Evolutionary conservation across 2,113 vertebrate species (phyloP).

Genomic region (Scytalopus superciliaris): DNA sequence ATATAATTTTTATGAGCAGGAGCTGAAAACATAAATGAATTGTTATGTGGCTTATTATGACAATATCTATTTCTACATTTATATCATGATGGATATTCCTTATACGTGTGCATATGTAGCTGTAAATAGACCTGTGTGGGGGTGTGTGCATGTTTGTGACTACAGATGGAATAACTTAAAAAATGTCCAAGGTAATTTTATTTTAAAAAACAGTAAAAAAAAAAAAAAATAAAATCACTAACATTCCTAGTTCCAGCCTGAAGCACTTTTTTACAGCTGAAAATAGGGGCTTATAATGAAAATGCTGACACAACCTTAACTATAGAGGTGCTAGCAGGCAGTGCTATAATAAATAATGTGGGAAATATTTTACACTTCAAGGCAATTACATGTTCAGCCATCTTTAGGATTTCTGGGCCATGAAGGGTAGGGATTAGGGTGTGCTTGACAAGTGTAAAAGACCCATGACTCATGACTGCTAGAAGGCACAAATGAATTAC

Average conservation of each 20-base stretch:
- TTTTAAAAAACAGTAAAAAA: constrained; percentile 36
- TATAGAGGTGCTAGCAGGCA: constrained; percentile 71
- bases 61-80: background rate
- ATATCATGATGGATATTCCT: background rate
- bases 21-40: background rate
- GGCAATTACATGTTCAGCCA: constrained; percentile 81
- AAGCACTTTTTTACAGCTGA: constrained; percentile 72
- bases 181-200: constrained; percentile 48
- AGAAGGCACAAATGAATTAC: constrained; percentile 75
- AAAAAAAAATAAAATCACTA: constrained; percentile 29
- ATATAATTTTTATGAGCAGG: background rate
- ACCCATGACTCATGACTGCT: constrained; percentile 78
- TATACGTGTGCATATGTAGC: background rate
- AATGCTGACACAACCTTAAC: constrained; percentile 79
- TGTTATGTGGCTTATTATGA: background rate
- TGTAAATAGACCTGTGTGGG: background rate
- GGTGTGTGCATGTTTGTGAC: background rate
- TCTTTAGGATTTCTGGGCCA: constrained; percentile 77
- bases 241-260: constrained; percentile 63
- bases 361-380: constrained; percentile 81
- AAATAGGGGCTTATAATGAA: constrained; percentile 75
- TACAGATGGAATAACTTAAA: constrained; percentile 42
- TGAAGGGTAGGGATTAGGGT: constrained; percentile 78
- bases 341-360: constrained; percentile 75
- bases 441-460: constrained; percentile 77